phyloP scores from a whole-genome alignment of 1,140 invertebrate genomes.

The Dreissena polymorpha region DNA sequence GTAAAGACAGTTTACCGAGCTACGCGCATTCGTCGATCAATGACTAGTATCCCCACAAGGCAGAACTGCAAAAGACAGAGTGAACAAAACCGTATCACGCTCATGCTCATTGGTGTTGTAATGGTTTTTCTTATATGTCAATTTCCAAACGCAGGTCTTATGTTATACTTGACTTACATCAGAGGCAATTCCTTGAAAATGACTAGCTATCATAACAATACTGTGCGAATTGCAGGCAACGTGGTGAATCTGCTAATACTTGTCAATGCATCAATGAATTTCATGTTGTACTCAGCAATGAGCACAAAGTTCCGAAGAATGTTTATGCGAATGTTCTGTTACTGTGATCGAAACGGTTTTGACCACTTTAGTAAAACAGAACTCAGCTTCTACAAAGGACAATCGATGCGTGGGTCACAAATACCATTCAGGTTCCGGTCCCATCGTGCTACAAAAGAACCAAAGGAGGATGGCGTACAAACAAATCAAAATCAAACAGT shows the following conservation, averaged over 20 bases:
- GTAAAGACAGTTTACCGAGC: conserved; percentile 84
- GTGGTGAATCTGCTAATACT: conserved; percentile 87
- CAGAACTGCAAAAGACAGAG: conserved; percentile 43
- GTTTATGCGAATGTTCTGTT: conserved; percentile 84
- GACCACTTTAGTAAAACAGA: conserved; percentile 26
- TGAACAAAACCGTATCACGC: conserved; percentile 83
- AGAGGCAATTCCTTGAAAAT: not conserved
- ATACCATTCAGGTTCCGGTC: conserved; percentile 40
- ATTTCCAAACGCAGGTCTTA: conserved; percentile 81
- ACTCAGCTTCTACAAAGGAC: conserved; percentile 25
- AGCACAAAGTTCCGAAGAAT: conserved; percentile 88
- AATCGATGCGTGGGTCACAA: not conserved
- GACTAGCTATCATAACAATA: conserved; percentile 40
- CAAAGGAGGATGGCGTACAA: not conserved
- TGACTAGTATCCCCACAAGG: conserved; percentile 76
- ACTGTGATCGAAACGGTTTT: conserved; percentile 1
- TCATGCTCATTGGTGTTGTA: conserved; percentile 88
- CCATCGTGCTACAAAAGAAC: not conserved
- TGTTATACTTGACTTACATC: conserved; percentile 57
- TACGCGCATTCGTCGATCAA: conserved; percentile 80
- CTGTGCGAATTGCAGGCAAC: conserved; percentile 83
- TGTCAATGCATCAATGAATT: conserved; percentile 87
- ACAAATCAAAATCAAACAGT: not conserved
- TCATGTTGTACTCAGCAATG: conserved; percentile 88
- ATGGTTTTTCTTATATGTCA: conserved; percentile 88